These are phyloP conservation scores for Ptychodera flava DNA, from an alignment of 35 echinoderm and acorn worm genomes.

Conservation along the genomic window DNA sequence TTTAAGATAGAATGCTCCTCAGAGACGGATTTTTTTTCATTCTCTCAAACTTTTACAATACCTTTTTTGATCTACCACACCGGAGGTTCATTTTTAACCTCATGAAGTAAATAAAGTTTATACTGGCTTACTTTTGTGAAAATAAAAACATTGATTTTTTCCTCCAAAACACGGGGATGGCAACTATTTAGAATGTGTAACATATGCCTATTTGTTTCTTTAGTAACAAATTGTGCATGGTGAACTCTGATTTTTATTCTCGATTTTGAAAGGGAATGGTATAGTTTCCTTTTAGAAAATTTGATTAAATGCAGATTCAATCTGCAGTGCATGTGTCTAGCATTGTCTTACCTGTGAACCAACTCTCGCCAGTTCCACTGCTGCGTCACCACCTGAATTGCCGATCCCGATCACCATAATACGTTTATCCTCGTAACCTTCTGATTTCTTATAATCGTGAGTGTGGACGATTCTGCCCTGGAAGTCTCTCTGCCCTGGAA, in stretches of 20 bases:
- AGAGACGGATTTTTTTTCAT: too few relatives aligned
- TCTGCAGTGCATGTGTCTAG: too few relatives aligned
- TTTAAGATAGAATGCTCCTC: too few relatives aligned
- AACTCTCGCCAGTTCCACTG: slow-evolving; percentile 49
- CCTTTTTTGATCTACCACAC: too few relatives aligned
- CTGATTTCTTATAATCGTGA: slow-evolving; percentile 38
- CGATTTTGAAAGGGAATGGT: background rate
- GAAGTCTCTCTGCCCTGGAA: slow-evolving; percentile 54
- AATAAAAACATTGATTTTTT: too few relatives aligned
- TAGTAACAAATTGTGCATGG: background rate
- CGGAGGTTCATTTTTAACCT: too few relatives aligned
- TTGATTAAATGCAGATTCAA: background rate
- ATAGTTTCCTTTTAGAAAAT: background rate
- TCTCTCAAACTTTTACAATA: too few relatives aligned
- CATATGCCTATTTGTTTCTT: background rate
- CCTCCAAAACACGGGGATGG: background rate
- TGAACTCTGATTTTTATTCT: background rate
- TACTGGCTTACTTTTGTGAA: too few relatives aligned
- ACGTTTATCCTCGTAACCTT: slow-evolving; percentile 42
- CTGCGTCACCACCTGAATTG: slow-evolving; percentile 62
- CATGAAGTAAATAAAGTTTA: too few relatives aligned
- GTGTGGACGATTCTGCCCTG: slow-evolving; percentile 56
- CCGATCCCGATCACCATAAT: slow-evolving; percentile 64
- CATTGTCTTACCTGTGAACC: slow-evolving; percentile 38
- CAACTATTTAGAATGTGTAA: background rate